Evolutionary conservation across 2,113 vertebrate species (phyloP).

Genomic region (Gymnorhina tibicen): DNA sequence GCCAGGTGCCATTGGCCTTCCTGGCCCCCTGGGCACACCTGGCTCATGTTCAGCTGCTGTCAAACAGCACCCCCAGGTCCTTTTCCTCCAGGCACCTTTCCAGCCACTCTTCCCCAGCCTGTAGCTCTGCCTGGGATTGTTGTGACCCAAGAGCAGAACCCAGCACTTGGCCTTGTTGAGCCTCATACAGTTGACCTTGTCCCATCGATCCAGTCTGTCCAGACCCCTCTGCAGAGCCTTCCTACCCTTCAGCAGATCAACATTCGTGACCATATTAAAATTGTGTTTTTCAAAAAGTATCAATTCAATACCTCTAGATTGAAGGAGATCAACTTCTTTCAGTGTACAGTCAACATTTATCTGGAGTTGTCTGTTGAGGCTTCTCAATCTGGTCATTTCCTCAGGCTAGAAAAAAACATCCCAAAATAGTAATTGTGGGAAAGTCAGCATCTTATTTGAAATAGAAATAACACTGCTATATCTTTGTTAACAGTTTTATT

Average conservation of each 20-base stretch:
- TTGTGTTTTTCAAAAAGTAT: conserved; percentile 15
- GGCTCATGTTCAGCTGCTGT: background rate
- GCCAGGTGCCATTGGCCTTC: background rate
- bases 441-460: conserved; percentile 57
- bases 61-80: background rate
- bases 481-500: background rate
- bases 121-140: rapidly evolving
- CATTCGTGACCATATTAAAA: background rate
- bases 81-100: background rate
- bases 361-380: conserved; percentile 94
- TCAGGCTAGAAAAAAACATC: conserved; percentile 83
- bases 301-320: conserved; percentile 86
- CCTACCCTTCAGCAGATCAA: background rate
- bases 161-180: rapidly evolving
- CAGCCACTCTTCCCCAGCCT: background rate
- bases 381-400: conserved; percentile 96
- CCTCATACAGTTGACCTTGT: rapidly evolving
- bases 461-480: background rate
- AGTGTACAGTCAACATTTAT: conserved; percentile 98
- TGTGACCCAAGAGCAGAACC: background rate
- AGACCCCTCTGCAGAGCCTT: background rate
- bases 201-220: rapidly evolving
- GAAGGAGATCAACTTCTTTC: conserved; percentile 97
- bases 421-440: conserved; percentile 67
- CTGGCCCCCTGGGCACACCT: background rate